Percentiles rank a stretch among this genome's conserved stretches.
Conservation (phyloP, 2,888 invertebrate genomes). For the Rhyacophila evoluta region DNA sequence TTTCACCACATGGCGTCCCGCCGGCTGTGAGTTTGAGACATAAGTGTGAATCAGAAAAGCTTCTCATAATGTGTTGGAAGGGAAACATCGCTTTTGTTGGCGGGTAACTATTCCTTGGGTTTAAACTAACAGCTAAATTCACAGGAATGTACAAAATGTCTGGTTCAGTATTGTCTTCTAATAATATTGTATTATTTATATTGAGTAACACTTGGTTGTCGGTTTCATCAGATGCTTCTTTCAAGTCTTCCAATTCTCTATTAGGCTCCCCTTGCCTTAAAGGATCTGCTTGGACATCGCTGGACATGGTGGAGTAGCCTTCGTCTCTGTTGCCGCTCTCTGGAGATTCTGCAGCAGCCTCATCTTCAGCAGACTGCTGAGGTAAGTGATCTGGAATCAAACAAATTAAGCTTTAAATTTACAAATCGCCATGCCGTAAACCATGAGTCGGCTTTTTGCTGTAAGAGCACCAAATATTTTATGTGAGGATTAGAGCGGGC, state of each 20-base stretch:
- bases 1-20: constrained; percentile 65
- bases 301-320: constrained; percentile 87
- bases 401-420: too few species aligned
- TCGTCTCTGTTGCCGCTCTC: constrained; percentile 84
- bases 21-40: constrained; percentile 77
- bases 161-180: constrained; percentile 72
- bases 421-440: too few species aligned
- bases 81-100: constrained; percentile 77
- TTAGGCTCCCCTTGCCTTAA: constrained; percentile 71
- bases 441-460: too few species aligned
- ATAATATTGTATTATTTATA: constrained; percentile 69
- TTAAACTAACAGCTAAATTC: constrained; percentile 72
- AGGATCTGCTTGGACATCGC: constrained; percentile 82
- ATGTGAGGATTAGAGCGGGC: too few species aligned
- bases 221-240: constrained; percentile 80
- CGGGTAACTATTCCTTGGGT: constrained; percentile 79
- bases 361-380: constrained; percentile 68
- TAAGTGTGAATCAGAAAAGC: constrained; percentile 81
- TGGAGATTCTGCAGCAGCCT: constrained; percentile 80
- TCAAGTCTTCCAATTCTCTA: constrained; percentile 77
- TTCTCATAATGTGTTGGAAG: constrained; percentile 80
- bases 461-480: too few species aligned
- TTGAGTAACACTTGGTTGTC: constrained; percentile 72
- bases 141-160: constrained; percentile 78
- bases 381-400: constrained; percentile 63